Evolutionary conservation across 2,888 invertebrate species (phyloP).

Genomic region (Tridacna gigas): DNA sequence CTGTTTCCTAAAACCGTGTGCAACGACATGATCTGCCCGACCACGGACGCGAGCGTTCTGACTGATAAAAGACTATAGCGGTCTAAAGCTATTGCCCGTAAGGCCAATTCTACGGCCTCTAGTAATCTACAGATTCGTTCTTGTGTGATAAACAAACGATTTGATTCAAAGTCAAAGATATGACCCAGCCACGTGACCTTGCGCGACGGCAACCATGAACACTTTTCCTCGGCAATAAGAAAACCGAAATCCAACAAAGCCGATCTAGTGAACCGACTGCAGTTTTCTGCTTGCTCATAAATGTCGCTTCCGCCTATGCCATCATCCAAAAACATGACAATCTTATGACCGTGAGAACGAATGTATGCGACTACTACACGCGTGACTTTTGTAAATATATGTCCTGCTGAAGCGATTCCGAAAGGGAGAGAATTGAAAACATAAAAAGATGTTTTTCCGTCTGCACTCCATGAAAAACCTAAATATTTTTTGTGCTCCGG

Average conservation of each 20-base stretch:
- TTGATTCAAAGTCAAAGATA: background rate
- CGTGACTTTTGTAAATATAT: conserved; percentile 24
- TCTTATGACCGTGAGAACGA: conserved; percentile 15
- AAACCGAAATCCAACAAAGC: conserved; percentile 23
- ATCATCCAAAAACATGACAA: conserved; percentile 13
- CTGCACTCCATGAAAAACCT: conserved; percentile 32
- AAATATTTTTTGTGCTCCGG: conserved; percentile 21
- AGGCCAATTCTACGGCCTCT: background rate
- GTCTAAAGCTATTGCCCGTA: background rate
- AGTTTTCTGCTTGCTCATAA: background rate
- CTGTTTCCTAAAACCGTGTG: background rate
- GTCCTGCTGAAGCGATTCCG: conserved; percentile 22
- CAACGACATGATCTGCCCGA: conserved; percentile 21
- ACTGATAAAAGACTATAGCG: background rate
- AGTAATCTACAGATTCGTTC: conserved; percentile 16
- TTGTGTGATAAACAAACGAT: background rate
- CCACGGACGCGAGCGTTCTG: background rate
- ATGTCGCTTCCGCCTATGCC: conserved; percentile 16
- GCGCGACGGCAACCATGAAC: conserved; percentile 8
- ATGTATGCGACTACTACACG: background rate
- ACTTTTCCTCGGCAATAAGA: conserved; percentile 22
- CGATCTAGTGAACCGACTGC: background rate
- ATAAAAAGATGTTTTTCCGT: background rate
- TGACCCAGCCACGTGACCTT: conserved; percentile 13
- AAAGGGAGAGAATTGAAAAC: conserved; percentile 30